phyloP scores from a whole-genome alignment of 2,113 vertebrate genomes.

The Prunella himalayana region DNA sequence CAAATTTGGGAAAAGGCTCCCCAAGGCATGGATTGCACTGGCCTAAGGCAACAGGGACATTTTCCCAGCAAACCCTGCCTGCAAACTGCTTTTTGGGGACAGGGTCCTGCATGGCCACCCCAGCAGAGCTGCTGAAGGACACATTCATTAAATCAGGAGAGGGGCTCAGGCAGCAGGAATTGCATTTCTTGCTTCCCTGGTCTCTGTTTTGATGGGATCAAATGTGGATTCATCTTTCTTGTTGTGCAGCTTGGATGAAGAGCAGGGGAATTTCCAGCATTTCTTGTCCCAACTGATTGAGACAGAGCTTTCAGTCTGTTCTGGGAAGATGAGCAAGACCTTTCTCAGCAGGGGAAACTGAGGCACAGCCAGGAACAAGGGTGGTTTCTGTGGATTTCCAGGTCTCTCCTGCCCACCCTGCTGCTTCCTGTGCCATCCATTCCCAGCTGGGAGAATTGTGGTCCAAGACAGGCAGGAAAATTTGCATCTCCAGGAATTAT shows the following conservation, averaged over 20 bases:
- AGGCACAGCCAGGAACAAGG: neutral
- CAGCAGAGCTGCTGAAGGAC: neutral
- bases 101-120: neutral
- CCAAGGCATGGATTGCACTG: neutral
- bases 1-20: neutral
- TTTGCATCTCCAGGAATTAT: neutral
- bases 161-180: neutral
- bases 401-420: fast-evolving
- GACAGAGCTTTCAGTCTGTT: neutral
- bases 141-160: neutral
- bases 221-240: neutral
- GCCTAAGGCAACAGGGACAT: neutral
- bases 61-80: neutral
- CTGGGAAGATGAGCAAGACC: neutral
- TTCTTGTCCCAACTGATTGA: neutral
- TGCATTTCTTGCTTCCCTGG: neutral
- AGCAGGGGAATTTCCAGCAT: neutral
- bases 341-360: neutral
- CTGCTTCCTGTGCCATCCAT: neutral
- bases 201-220: neutral
- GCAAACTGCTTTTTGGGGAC: neutral
- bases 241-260: neutral
- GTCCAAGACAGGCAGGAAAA: neutral
- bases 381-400: neutral
- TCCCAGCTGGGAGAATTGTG: fast-evolving